A percentile compares a stretch with the other conserved stretches of the same genome.
Evolutionary conservation across 2,888 invertebrate species (phyloP).

Genomic region (Monopis laevigella): DNA sequence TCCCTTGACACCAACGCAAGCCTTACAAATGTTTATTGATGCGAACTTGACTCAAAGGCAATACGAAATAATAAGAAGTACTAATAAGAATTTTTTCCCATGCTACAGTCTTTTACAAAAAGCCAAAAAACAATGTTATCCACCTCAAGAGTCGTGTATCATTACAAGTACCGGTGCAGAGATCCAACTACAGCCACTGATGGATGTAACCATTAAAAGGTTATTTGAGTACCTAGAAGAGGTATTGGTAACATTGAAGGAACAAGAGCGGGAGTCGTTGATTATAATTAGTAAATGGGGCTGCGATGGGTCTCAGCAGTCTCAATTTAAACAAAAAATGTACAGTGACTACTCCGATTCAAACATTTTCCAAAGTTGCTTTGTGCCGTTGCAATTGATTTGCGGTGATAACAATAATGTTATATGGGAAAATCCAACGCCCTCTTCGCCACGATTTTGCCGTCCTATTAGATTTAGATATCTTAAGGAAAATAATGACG

Average conservation of each 20-base stretch:
- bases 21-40: conserved; percentile 20
- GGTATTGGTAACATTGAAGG: not conserved
- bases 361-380: conserved; percentile 13
- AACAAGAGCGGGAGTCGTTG: conserved; percentile 3
- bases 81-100: conserved; percentile 15
- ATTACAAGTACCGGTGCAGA: conserved; percentile 13
- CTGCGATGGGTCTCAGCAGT: conserved; percentile 15
- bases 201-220: conserved; percentile 10
- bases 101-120: conserved; percentile 16
- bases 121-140: conserved; percentile 14
- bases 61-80: conserved; percentile 17
- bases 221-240: not conserved
- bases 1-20: conserved; percentile 15
- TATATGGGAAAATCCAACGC: no score
- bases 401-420: no score
- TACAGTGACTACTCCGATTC: conserved; percentile 11
- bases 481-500: no score
- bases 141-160: conserved; percentile 7
- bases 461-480: no score
- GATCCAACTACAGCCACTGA: conserved; percentile 11
- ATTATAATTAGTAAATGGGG: conserved; percentile 14
- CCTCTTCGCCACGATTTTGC: no score
- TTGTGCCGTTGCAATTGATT: conserved; percentile 12
- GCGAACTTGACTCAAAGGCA: conserved; percentile 17
- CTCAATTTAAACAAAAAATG: conserved; percentile 13